Evolutionary conservation across 2,113 vertebrate species (phyloP), one percentile per base, ranked within the genome.

Genomic region (Mystacornis crossleyi): DNA sequence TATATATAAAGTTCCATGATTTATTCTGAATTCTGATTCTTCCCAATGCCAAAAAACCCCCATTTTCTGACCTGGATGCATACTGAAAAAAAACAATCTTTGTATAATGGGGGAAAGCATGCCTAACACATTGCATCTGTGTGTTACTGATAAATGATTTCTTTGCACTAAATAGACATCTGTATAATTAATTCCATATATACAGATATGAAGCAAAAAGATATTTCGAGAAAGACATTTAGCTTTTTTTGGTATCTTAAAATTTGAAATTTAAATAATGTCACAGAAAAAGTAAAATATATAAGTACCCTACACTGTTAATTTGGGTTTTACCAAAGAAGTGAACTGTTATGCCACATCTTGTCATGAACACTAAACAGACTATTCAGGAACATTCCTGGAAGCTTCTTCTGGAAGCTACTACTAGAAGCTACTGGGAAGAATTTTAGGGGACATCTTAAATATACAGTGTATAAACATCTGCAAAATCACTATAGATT

Each of bases 21-120:
- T 23, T 34, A 78, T 40, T 84, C 23, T 78, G 61, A 74, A 45
- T 79, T 61, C 48, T 58, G 36, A 66, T 84, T 77, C 12, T 83
- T 73, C 8, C 14, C 9, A 2, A 1, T 20, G 7, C 4, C 10
- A 53, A 80, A 78, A 71, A 36, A 14, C 0, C n/a, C n/a, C n/a
- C 3, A 20, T 60, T 83, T 61, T 65, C 18, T 73, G 45, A 65
- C 28, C 7, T 57, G 50, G 48, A 61, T 31, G 7, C 21, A 51
- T 65, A 57, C 17, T 70, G 36, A 60, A 81, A 67, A 67, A 71
- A 71, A n/a, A 3, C 6, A 58, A 34, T 40, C 18, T 69, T 81
- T 50, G 62, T 18, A 45, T 83, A 77, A 51, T 18, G 10, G 5
- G 13, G 3, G 29, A 86, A 67, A 61, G 14, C 24, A 38, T 6